These are phyloP conservation scores for Bacillus rossius DNA, from an alignment of 1,140 invertebrate species.

Conservation along the genomic window DNA sequence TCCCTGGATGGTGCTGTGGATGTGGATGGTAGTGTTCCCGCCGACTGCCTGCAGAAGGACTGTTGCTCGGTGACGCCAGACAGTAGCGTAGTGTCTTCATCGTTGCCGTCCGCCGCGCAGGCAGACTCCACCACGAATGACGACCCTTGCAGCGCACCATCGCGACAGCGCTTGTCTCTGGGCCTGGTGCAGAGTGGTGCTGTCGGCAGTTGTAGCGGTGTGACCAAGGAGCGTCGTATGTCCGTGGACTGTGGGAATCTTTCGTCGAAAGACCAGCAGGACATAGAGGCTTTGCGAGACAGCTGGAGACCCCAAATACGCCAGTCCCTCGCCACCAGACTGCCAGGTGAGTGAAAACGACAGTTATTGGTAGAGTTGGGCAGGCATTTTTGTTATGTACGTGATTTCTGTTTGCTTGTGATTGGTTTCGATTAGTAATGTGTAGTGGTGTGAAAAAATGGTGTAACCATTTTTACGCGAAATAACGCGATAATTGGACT, in stretches of 20 bases:
- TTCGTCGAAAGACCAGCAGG: background rate
- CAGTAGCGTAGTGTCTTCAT: too few relatives aligned
- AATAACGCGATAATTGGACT: too few relatives aligned
- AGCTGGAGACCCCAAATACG: conserved; percentile 52
- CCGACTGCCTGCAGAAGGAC: background rate
- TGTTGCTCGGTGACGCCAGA: too few relatives aligned
- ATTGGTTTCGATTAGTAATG: too few relatives aligned
- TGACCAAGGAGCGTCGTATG: conserved; percentile 22
- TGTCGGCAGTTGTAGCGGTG: conserved; percentile 10
- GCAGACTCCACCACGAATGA: background rate
- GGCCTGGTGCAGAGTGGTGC: conserved; percentile 9
- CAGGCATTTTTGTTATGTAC: too few relatives aligned
- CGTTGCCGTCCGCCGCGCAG: background rate
- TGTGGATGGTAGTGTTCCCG: conserved; percentile 24
- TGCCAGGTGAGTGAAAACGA: conserved; percentile 54
- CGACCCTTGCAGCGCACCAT: background rate
- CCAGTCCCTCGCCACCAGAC: conserved; percentile 50
- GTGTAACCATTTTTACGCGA: too few relatives aligned
- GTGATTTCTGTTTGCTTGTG: too few relatives aligned
- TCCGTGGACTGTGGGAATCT: conserved; percentile 18
- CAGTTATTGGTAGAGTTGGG: too few relatives aligned
- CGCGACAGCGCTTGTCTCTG: background rate
- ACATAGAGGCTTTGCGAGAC: conserved; percentile 1
- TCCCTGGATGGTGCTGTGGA: conserved; percentile 7
- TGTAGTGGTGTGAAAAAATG: too few relatives aligned